Percentiles rank a stretch among this genome's conserved stretches.
Evolutionary conservation across 2,888 invertebrate species (phyloP).

Genomic region (Torymus aiolomorphi): DNA sequence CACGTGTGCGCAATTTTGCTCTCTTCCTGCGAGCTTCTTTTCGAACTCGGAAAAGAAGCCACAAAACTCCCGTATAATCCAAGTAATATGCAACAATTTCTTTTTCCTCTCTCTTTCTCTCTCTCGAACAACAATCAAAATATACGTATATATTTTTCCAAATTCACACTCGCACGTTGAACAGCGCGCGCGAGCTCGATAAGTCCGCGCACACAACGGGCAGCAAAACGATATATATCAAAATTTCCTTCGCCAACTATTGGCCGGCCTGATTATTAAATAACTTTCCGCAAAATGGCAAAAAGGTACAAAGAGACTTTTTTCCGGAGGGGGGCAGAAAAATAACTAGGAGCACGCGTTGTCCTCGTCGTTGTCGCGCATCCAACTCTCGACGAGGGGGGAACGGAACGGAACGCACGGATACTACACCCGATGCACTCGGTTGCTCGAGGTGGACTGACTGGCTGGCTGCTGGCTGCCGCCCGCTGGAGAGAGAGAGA

Average conservation of each 20-base stretch:
- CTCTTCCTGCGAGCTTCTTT: conserved; percentile 27
- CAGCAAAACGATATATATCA: too few species aligned
- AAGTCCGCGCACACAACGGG: too few species aligned
- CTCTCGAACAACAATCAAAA: conserved; percentile 3
- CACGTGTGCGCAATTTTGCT: neutral
- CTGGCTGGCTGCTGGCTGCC: neutral
- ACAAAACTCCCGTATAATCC: conserved; percentile 34
- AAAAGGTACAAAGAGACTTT: too few species aligned
- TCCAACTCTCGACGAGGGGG: neutral
- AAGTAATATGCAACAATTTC: neutral
- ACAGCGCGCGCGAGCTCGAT: too few species aligned
- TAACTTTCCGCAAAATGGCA: too few species aligned
- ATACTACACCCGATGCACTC: conserved; percentile 42
- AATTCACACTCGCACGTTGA: too few species aligned
- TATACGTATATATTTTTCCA: too few species aligned
- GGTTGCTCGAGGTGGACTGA: conserved; percentile 56
- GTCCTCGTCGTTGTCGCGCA: conserved; percentile 4
- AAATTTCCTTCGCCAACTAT: too few species aligned
- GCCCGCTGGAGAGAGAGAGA: conserved; percentile 1
- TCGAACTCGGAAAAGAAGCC: conserved; percentile 37
- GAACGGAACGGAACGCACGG: neutral
- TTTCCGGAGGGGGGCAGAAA: neutral
- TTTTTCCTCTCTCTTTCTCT: neutral
- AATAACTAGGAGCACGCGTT: conserved; percentile 15
- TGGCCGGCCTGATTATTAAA: too few species aligned